Percentiles rank a stretch among this genome's conserved stretches.
phyloP scores from a whole-genome alignment of 1,140 invertebrate genomes.

The Mizuhopecten yessoensis region DNA sequence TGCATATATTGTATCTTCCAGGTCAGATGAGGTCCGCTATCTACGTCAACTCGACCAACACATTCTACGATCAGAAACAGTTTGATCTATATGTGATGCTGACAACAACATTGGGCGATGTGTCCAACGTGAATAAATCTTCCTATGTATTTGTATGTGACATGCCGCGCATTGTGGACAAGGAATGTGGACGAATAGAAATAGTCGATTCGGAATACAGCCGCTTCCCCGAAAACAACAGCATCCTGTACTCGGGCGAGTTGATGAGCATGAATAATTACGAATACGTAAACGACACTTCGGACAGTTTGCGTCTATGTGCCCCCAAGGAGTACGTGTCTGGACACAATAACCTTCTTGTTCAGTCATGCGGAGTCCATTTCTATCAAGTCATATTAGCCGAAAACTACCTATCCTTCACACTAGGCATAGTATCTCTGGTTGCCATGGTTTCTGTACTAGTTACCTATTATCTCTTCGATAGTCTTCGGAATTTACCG shows the following conservation, averaged over 20 bases:
- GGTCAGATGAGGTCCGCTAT: constrained; percentile 62
- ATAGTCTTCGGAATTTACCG: constrained; percentile 84
- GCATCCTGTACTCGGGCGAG: constrained; percentile 67
- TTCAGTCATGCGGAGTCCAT: constrained; percentile 61
- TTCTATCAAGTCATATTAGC: constrained; percentile 65
- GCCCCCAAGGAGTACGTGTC: constrained; percentile 54
- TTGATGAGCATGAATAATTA: constrained; percentile 70
- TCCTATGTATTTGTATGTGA: constrained; percentile 73
- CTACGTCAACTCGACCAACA: constrained; percentile 72
- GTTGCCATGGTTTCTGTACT: constrained; percentile 77
- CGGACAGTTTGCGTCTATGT: constrained; percentile 70
- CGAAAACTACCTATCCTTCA: constrained; percentile 74
- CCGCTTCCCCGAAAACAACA: constrained; percentile 62
- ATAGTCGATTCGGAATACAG: constrained; percentile 82
- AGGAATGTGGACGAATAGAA: constrained; percentile 81
- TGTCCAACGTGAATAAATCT: constrained; percentile 58
- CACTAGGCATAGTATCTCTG: constrained; percentile 77
- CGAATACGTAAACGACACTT: constrained; percentile 66
- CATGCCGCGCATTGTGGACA: constrained; percentile 72
- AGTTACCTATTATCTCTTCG: constrained; percentile 83
- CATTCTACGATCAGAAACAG: constrained; percentile 69
- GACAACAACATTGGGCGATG: constrained; percentile 63
- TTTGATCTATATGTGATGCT: constrained; percentile 76
- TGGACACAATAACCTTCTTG: constrained; percentile 36
- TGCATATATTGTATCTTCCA: background rate